Evolutionary conservation across 2,888 invertebrate species (phyloP).

Genomic region (Melitaea athalia): DNA sequence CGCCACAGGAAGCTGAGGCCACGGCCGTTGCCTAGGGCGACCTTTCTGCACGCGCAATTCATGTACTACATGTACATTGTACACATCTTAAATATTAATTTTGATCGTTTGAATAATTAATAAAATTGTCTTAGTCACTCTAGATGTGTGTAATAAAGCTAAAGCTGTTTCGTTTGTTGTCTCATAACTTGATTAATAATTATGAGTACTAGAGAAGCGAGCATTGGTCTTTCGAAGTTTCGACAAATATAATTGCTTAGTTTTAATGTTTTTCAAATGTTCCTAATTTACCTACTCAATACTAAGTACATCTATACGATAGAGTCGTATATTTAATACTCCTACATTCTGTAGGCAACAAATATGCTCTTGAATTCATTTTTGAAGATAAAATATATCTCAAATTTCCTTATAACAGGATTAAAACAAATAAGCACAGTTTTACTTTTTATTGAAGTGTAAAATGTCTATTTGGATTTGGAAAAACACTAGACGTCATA

Average conservation of each 20-base stretch:
- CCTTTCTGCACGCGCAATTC: slow-evolving; percentile 48
- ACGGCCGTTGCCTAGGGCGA: slow-evolving; percentile 66
- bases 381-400: no score
- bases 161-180: neutral
- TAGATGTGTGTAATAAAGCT: neutral
- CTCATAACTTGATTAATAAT: no score
- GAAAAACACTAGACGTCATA: slow-evolving; percentile 44
- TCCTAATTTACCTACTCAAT: no score
- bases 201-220: no score
- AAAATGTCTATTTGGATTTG: slow-evolving; percentile 42
- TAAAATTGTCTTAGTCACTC: neutral
- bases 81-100: slow-evolving; percentile 11
- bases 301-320: no score
- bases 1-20: slow-evolving; percentile 69
- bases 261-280: no score
- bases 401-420: no score
- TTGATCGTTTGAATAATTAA: neutral
- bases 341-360: no score
- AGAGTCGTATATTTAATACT: no score
- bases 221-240: no score
- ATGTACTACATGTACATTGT: slow-evolving; percentile 26
- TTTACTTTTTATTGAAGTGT: slow-evolving; percentile 11
- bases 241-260: no score
- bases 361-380: no score
- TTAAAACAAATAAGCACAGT: neutral